phyloP scores from a whole-genome alignment of 1,140 invertebrate species.

The Camponotus floridanus region DNA sequence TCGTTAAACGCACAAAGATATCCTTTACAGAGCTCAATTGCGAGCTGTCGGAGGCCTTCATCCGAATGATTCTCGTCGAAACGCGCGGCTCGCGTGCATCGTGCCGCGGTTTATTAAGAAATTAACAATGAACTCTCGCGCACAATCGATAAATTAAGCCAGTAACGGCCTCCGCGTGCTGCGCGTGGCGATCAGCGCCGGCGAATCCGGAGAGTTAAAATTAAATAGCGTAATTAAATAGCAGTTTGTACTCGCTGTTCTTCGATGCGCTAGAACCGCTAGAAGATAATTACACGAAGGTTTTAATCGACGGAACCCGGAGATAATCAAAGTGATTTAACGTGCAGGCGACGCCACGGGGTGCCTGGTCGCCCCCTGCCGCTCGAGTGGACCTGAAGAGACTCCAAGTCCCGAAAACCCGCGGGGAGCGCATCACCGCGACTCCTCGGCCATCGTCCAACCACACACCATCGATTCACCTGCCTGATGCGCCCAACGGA shows the following conservation, averaged over 20 bases:
- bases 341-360: slow-evolving; percentile 73
- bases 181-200: neutral
- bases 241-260: slow-evolving; percentile 46
- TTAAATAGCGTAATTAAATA: slow-evolving; percentile 69
- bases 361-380: slow-evolving; percentile 68
- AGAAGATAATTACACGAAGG: slow-evolving; percentile 74
- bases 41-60: neutral
- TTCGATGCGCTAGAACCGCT: slow-evolving; percentile 29
- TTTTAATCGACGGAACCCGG: slow-evolving; percentile 69
- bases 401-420: slow-evolving; percentile 49
- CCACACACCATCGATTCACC: slow-evolving; percentile 71
- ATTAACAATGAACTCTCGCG: slow-evolving; percentile 47
- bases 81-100: slow-evolving; percentile 1
- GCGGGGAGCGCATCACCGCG: slow-evolving; percentile 22
- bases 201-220: slow-evolving; percentile 37
- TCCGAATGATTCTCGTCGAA: neutral
- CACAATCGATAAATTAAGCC: slow-evolving; percentile 53
- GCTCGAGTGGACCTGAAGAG: slow-evolving; percentile 57
- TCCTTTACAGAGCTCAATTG: neutral
- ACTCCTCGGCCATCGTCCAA: slow-evolving; percentile 30
- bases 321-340: slow-evolving; percentile 79
- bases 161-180: slow-evolving; percentile 13
- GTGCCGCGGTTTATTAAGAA: slow-evolving; percentile 44
- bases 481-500: slow-evolving; percentile 54
- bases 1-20: slow-evolving; percentile 35